Evolutionary conservation across 1,140 invertebrate species (phyloP).

Genomic region (Aethina tumida): DNA sequence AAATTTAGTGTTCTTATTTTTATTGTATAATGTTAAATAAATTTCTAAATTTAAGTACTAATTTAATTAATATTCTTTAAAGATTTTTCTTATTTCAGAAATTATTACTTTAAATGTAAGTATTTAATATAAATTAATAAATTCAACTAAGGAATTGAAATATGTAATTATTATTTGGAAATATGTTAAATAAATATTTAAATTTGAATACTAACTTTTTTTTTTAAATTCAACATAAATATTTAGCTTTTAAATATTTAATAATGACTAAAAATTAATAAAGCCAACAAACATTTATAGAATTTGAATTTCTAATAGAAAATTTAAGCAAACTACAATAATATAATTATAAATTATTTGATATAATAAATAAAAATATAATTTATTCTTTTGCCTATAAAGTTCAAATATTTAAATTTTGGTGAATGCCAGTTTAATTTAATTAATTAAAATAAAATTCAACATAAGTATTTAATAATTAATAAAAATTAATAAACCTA

Average conservation of each 20-base stretch:
- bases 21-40: no score
- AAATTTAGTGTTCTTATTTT: no score
- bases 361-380: no score
- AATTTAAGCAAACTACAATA: no score
- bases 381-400: no score
- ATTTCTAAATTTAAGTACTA: constrained; percentile 2
- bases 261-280: constrained; percentile 8
- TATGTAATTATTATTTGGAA: neutral
- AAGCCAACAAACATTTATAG: constrained; percentile 8
- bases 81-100: neutral
- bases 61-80: constrained; percentile 1
- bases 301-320: no score
- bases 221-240: neutral
- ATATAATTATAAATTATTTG: neutral
- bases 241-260: neutral
- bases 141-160: neutral
- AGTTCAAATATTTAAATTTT: no score
- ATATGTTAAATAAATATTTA: neutral
- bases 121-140: neutral
- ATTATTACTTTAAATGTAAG: neutral
- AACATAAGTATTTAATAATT: no score
- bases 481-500: no score
- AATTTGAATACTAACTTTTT: neutral
- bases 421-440: no score
- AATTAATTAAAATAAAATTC: no score